Conservation (phyloP, 2,113 vertebrate genomes). For the Scolopax mira region DNA sequence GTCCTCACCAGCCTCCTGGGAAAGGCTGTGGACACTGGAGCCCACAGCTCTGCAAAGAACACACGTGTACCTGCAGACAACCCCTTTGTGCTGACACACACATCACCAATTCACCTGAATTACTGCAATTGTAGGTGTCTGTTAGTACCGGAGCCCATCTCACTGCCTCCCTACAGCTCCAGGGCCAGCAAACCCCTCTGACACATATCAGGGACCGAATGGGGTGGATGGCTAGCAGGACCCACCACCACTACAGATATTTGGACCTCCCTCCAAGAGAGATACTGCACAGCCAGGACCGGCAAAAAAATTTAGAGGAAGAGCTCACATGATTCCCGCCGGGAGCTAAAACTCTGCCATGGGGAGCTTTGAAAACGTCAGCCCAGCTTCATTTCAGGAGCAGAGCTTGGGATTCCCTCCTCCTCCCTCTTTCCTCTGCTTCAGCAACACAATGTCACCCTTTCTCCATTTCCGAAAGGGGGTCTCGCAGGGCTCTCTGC, state of each 20-base stretch:
- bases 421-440: not conserved
- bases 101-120: not conserved
- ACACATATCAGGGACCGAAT: fast-evolving
- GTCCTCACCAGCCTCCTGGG: not conserved
- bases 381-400: not conserved
- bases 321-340: not conserved
- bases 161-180: not conserved
- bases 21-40: not conserved
- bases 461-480: not conserved
- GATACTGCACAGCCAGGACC: not conserved
- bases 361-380: not conserved
- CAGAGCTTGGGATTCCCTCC: not conserved
- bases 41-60: not conserved
- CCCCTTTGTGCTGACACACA: fast-evolving
- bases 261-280: not conserved
- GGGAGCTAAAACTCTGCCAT: not conserved
- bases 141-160: not conserved
- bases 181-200: not conserved
- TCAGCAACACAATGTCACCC: not conserved
- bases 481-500: not conserved
- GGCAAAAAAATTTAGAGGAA: not conserved
- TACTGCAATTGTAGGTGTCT: not conserved
- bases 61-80: fast-evolving
- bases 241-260: not conserved
- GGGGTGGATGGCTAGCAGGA: not conserved